phyloP scores from a whole-genome alignment of 2,113 vertebrate species.

The Myotis yumanensis region DNA sequence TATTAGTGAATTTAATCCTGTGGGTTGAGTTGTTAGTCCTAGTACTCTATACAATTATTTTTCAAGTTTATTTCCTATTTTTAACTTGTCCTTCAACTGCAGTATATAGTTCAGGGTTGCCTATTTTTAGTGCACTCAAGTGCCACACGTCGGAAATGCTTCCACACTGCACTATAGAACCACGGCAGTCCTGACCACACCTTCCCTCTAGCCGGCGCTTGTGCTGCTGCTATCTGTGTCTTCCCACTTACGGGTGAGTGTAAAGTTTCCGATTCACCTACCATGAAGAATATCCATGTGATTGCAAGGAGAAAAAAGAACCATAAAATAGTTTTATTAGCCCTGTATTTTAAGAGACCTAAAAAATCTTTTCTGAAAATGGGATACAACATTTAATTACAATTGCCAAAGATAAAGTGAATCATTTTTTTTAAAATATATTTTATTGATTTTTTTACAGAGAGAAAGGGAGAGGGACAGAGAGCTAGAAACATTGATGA shows the following conservation, averaged over 20 bases:
- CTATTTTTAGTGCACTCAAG: conserved; percentile 73
- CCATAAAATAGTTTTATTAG: conserved; percentile 15
- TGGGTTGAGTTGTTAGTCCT: conserved; percentile 52
- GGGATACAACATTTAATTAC: neutral
- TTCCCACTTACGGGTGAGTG: neutral
- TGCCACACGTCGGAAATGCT: neutral
- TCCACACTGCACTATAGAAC: neutral
- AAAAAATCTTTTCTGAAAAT: conserved; percentile 21
- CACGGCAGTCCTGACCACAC: neutral
- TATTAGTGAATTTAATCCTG: conserved; percentile 34
- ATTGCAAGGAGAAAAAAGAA: neutral
- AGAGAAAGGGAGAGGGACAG: too few relatives aligned
- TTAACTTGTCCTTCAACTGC: conserved; percentile 73
- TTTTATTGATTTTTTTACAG: too few relatives aligned
- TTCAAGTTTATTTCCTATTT: conserved; percentile 75
- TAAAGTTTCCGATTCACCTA: neutral
- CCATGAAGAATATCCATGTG: neutral
- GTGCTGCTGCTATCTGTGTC: neutral
- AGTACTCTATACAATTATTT: conserved; percentile 70
- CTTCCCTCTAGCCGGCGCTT: neutral
- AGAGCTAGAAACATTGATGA: too few relatives aligned
- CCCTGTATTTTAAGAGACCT: neutral
- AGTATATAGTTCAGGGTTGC: conserved; percentile 56
- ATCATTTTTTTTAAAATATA: too few relatives aligned
- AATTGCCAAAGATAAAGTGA: neutral